Base-by-base conservation (phyloP, 2,113 vertebrate species). In the Zosterops hypoxanthus region DNA sequence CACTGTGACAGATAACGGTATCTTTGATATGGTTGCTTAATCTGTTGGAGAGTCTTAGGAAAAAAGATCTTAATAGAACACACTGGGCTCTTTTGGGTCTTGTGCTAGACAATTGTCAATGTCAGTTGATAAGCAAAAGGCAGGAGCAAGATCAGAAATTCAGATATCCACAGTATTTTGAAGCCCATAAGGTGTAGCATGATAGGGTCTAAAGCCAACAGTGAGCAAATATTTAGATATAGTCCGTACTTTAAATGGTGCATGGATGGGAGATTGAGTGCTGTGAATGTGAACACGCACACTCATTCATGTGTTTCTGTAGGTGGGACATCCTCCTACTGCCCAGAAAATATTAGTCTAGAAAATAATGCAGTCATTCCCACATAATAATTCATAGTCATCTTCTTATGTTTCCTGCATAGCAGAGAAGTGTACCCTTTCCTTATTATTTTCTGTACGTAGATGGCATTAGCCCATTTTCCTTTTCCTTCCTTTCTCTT, bases 231-330 rank as follows among this genome's bases (percentile, higher is more conserved):
- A 25, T 34, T 85, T 80, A 49, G 23, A 49, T 23, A 23, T 36
- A 71, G 47, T 69, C 22, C 2, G 6, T 61, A 3, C 3, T 65
- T 14, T 56, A 59, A 34, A 25, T 26, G 2, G 8, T 12, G 4
- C 5, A 31, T 34, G 6, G 3, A 31, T 42, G 9, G 4, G 17
- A 21, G 31, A 17, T 4, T 36, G 4, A 3, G 2, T 15, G 1
- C 2, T 42, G 6, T 56, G 18, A 91, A 46, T 24, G 4, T 31
- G 25, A 71, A 56, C 17, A 60, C 79, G 8, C 12, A 41, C 24
- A 53, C 2, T 56, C 5, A 64, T 47, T 44, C 2, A 6, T 56
- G 8, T 68, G 11, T 60, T 22, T 75, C 29, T 76, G 2, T 41
- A 26, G 4, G 4, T 68, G 20, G 53, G 7, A 76, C 3, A 61